Conservation (phyloP, 2,888 invertebrate species). For the Brassicogethes aeneus region DNA sequence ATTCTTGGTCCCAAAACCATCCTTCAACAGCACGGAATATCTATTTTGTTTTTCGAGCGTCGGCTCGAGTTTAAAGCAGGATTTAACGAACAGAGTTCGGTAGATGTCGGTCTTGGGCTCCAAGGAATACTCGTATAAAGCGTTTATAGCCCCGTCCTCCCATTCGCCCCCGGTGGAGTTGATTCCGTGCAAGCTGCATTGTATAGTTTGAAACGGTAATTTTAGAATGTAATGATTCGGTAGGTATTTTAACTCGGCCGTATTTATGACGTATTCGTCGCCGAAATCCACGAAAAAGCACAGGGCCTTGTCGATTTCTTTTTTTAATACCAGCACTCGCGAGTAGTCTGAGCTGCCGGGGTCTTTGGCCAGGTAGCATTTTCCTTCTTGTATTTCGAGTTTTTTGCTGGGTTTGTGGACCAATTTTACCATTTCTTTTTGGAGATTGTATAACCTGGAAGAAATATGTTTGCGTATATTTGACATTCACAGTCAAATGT, state of each 20-base stretch:
- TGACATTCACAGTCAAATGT: too few relatives aligned
- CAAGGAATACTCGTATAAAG: constrained; percentile 43
- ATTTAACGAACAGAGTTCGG: constrained; percentile 42
- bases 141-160: constrained; percentile 46
- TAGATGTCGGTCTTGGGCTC: constrained; percentile 36
- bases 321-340: constrained; percentile 42
- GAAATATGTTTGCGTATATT: not conserved
- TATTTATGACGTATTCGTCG: constrained; percentile 42
- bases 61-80: constrained; percentile 37
- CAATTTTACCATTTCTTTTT: constrained; percentile 41
- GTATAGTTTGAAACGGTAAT: constrained; percentile 55
- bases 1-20: constrained; percentile 39
- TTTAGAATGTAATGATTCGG: constrained; percentile 43
- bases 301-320: constrained; percentile 38
- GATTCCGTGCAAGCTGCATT: constrained; percentile 51
- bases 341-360: constrained; percentile 40
- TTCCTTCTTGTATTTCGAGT: constrained; percentile 35
- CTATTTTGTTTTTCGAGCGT: constrained; percentile 40
- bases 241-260: constrained; percentile 42
- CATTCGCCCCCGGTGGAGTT: constrained; percentile 43
- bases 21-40: constrained; percentile 45
- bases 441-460: constrained; percentile 31
- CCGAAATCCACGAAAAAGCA: constrained; percentile 58
- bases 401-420: constrained; percentile 26
- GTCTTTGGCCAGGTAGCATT: constrained; percentile 45